Base-by-base conservation (phyloP, 2,888 invertebrate genomes). In the Eupeodes latifasciatus region DNA sequence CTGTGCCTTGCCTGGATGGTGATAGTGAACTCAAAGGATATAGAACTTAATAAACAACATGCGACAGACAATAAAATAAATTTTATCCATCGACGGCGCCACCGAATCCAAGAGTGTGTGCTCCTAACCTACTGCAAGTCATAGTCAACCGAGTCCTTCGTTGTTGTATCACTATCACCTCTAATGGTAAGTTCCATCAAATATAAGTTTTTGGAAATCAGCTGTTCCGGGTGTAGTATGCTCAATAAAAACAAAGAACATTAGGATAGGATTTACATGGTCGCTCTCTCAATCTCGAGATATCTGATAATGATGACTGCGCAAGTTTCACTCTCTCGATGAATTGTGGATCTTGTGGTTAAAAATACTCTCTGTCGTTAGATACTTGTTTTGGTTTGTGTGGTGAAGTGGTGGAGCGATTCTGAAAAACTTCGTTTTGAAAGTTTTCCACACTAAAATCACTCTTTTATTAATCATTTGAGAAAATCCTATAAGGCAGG, bases 41-140 rank as follows among this genome's bases (percentile, higher is more conserved):
- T 67, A 67, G 51, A 67, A 67, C 67, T 67, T 67, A 67, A 51
- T 67, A 67, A 67, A 67, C 67, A 67, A 51, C 49, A 67, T 51
- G 51, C 67, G 67, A 67, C 67, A 67, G 49, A 67, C 67, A 51
- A 67, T 67, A 67, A 67, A 67, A 67, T 67, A 67, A 67, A 67
- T 51, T 67, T 27, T 16, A 67, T 36, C 67, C 67, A 67, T 67
- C 36, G 67, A 67, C 67, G 51, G 47, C 49, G 49, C 44, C 66
- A 27, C 4, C 47, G 40, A 66, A 66, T 27, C 49, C 9, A 49
- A 66, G 14, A 66, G 14, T 66, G 27, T 66, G 47, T 27, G 66
- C 27, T 66, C 47, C 47, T 62, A 62, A 40, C 47, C 47, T 66
- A 49, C 66, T 49, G n/a, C 19, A 19, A 64, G 4, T 40, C 19